A percentile compares a stretch with the other conserved stretches of the same genome.
Conservation (phyloP, 2,113 vertebrate species). For the Cyphomyrus discorhynchus region DNA sequence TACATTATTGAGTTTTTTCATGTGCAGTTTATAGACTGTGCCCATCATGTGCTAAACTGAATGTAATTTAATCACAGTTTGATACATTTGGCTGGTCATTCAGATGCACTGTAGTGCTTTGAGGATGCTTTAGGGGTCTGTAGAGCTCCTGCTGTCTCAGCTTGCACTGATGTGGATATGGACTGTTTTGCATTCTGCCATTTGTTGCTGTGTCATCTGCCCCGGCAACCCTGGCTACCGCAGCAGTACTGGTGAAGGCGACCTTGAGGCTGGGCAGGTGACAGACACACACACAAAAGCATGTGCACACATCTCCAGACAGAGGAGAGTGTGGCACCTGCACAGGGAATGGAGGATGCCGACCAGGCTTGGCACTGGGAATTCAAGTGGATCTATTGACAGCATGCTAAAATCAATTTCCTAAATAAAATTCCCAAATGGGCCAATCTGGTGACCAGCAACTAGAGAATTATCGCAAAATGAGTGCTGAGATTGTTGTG, state of each 20-base stretch:
- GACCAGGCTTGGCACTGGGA: not conserved
- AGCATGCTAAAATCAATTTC: not conserved
- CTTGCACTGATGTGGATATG: not conserved
- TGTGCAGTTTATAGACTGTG: not conserved
- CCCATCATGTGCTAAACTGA: not conserved
- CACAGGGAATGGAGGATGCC: not conserved
- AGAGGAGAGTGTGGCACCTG: not conserved
- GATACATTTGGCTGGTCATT: not conserved
- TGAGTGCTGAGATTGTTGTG: not conserved
- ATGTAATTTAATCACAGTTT: not conserved
- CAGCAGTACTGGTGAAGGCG: not conserved
- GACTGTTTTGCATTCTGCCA: not conserved
- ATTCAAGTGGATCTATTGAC: not conserved
- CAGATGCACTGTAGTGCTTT: not conserved
- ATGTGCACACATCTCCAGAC: not conserved
- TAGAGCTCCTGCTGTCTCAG: not conserved
- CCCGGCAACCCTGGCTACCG: not conserved
- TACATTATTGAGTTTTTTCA: not conserved
- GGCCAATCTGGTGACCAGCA: not conserved
- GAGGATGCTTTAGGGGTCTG: not conserved
- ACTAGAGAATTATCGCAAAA: not conserved
- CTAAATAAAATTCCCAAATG: slow-evolving; percentile 1
- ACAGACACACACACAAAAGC: not conserved
- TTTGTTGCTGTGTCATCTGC: not conserved
- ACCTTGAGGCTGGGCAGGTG: not conserved